Base-by-base conservation (phyloP, 2,113 vertebrate species). In the Ciconia maguari region DNA sequence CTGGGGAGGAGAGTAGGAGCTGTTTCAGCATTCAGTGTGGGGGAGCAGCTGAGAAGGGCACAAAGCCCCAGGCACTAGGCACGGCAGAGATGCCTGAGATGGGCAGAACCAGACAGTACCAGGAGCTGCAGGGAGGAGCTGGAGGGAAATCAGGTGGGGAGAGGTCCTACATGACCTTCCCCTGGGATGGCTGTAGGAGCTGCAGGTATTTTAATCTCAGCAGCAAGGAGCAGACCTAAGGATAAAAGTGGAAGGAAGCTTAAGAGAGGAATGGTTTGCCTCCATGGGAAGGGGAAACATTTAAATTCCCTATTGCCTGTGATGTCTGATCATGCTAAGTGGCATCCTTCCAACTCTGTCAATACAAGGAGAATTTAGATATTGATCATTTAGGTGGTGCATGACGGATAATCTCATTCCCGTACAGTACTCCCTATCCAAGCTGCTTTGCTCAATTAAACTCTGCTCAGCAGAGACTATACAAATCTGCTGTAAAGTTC, bases 401-500 rank as follows among this genome's bases (percentile, higher is more conserved):
- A n/a, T 7, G 44, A 83, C 24, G 34, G 77, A 69, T 85, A 87
- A 91, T 91, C 57, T 80, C 7, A 61, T 87, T 91, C 86, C 49
- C 70, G 46, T 93, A 27, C 18, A 65, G 70, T 32, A n/a, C 46
- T 85, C 18, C 41, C 69, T 83, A 77, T 74, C 36, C 78, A 91
- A 91, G 42, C 16, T 80, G 61, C 58, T 93, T 90, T 93, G 78
- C 91, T 95, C 94, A 91, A 55, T 94, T 95, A 90, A 94, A 93
- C 84, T 61, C 74, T 49, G 44, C 91, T 97, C 95, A 96, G 94
- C 87, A 95, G 81, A 95, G 75, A 80, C 90, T 96, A 49, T 58
- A 94, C 78, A 95, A 96, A 96, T 93, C 87, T 94, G 58, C 93
- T 88, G 87, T 94, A 97, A 97, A 97, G 96, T 97, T 97, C 95